Evolutionary conservation across 1,140 invertebrate species (phyloP), one percentile per base, ranked within the genome.

Genomic region (Riptortus pedestris): DNA sequence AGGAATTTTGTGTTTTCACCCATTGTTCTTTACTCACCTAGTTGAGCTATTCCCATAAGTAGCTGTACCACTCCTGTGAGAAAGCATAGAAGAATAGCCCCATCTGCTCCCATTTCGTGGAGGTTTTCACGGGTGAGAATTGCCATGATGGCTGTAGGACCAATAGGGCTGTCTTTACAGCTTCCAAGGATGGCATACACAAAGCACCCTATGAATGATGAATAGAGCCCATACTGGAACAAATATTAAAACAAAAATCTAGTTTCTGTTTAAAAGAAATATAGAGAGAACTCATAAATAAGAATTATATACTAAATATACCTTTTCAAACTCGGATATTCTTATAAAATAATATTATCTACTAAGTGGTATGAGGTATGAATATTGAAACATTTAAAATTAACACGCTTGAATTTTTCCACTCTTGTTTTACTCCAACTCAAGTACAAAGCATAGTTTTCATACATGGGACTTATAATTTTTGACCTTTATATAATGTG

Each of bases 151-250:
- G 85, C 85, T 1, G 85, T 83, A 1, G 85, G 85, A 1, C 84
- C 85, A 55, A 87, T 81, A 2, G 86, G 84, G 45, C 86, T 81
- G 67, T 88, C 85, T 73, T 86, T 87, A 64, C 84, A 83, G 29
- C 84, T 87, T 16, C 88, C 88, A 67, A 90, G 79, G 18, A 90
- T 73, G 31, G 83, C 81, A 72, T 91, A 91, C 0, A 90, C 78
- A 70, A 90, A 89, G 71, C 83, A 86, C 1, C 84, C 86, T 81
- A 93, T 86, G 76, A 94, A 93, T 1, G 89, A 87, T 0, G 90
- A 90, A 73, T 93, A 94, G 2, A 95, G 77, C 18, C 91, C 91
- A 75, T 87, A 87, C 82, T 83, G 72, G 29, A 77, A 76, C 65
- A 69, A 38, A 62, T 4, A 31, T 59, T 16, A 38, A 60, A 43